These are phyloP conservation scores for Cylindroiulus punctatus DNA, from an alignment of 2,888 invertebrate species.

Conservation along the genomic window DNA sequence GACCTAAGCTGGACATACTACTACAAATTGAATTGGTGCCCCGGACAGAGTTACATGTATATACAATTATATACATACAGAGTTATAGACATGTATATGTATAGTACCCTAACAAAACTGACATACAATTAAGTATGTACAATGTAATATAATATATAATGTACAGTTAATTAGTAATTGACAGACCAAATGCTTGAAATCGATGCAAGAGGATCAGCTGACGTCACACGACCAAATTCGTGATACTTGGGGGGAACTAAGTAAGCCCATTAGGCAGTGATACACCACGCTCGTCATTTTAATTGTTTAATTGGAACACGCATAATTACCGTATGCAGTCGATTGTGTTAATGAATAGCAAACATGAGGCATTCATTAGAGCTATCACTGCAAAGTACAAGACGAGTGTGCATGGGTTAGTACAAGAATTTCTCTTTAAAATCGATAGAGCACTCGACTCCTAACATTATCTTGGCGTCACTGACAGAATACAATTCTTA, in stretches of 20 bases:
- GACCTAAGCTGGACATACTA: no score
- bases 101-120: no score
- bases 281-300: conserved; percentile 15
- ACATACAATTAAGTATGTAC: no score
- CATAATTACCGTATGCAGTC: conserved; percentile 4
- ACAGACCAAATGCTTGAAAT: neutral
- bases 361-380: conserved; percentile 6
- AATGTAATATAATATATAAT: no score
- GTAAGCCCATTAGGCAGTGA: neutral
- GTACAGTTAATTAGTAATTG: neutral
- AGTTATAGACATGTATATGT: no score
- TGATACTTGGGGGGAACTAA: neutral
- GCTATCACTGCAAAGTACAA: neutral
- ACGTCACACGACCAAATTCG: neutral
- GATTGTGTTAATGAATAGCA: neutral
- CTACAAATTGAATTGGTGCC: no score
- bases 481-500: neutral
- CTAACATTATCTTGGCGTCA: no score
- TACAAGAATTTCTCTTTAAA: neutral
- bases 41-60: no score
- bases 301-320: conserved; percentile 28
- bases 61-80: no score
- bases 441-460: neutral
- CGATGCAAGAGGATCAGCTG: neutral
- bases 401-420: neutral